Conservation (phyloP, 2,888 invertebrate species). For the Pecten maximus region DNA sequence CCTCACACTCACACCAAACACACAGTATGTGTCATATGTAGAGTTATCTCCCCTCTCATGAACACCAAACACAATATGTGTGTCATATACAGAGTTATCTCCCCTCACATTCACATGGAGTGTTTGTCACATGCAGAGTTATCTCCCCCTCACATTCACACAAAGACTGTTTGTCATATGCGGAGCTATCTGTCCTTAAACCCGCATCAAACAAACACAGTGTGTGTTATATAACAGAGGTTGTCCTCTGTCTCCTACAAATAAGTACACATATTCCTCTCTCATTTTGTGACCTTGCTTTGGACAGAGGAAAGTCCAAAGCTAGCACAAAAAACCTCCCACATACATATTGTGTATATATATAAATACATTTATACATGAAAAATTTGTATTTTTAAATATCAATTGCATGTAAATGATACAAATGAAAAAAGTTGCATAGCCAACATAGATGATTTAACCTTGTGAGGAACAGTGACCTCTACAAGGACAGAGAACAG, state of each 20-base stretch:
- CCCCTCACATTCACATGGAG: too few species aligned
- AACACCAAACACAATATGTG: too few species aligned
- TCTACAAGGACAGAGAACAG: neutral
- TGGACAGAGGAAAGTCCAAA: neutral
- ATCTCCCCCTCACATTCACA: neutral
- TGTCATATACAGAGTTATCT: too few species aligned
- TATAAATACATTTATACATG: neutral
- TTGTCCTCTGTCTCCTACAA: neutral
- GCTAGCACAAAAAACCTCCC: neutral
- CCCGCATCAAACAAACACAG: too few species aligned
- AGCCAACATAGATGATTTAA: conserved; percentile 11
- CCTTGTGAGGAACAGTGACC: neutral
- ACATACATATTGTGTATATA: neutral
- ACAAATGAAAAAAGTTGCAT: conserved; percentile 17
- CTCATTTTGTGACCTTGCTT: neutral
- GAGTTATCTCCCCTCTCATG: neutral
- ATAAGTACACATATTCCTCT: neutral
- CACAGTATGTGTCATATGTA: too few species aligned
- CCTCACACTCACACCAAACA: too few species aligned
- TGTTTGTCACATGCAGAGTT: neutral
- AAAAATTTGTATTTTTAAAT: conserved; percentile 28
- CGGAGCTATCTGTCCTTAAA: too few species aligned
- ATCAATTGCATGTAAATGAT: conserved; percentile 22
- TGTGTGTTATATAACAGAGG: neutral
- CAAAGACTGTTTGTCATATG: too few species aligned